Conservation (phyloP, 1,140 invertebrate genomes). For the Potamilus streckersoni region DNA sequence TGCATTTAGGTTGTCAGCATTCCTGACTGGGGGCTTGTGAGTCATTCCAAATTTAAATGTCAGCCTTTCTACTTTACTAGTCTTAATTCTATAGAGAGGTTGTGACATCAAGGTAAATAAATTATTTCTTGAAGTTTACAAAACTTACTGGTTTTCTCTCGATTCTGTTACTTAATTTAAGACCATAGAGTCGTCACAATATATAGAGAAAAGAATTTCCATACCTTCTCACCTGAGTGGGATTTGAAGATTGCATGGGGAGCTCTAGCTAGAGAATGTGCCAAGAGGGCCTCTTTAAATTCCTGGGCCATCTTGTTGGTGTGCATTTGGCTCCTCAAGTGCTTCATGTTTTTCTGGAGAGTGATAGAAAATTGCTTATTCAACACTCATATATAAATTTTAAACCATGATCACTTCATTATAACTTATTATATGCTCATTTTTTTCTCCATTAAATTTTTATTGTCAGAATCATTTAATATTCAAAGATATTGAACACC, state of each 20-base stretch:
- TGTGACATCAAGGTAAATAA: not conserved
- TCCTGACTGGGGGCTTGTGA: no score
- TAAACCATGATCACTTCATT: not conserved
- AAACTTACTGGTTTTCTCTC: not conserved
- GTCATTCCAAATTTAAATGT: no score
- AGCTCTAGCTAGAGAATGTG: constrained; percentile 47
- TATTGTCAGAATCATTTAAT: no score
- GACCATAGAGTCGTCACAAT: not conserved
- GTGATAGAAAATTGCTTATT: not conserved
- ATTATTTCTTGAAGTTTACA: not conserved
- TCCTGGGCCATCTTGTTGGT: constrained; percentile 54
- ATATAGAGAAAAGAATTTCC: constrained; percentile 3
- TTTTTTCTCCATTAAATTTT: no score
- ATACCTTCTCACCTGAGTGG: constrained; percentile 48
- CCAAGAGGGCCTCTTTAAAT: constrained; percentile 52
- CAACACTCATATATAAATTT: not conserved
- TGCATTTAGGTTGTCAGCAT: no score
- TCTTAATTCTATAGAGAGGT: no score
- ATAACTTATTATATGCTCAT: no score
- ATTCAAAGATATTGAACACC: no score
- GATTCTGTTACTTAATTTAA: not conserved
- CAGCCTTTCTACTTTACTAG: no score
- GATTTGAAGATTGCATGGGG: constrained; percentile 54
- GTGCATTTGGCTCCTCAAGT: constrained; percentile 38
- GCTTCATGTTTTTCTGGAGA: constrained; percentile 50